Base-by-base conservation (phyloP, 2,113 vertebrate species). In the Bostrychus sinensis region DNA sequence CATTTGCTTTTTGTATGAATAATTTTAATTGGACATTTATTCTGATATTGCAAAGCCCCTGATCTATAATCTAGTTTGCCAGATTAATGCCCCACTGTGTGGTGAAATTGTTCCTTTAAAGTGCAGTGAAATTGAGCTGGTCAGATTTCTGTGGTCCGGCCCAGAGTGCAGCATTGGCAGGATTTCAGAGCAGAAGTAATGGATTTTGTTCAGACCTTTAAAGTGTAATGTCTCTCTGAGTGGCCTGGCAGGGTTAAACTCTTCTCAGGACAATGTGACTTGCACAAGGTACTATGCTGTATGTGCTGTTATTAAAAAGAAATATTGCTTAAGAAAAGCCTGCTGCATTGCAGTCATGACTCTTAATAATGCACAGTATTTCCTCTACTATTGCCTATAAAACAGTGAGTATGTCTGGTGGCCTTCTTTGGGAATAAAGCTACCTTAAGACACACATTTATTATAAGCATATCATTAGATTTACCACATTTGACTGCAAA, bases 261-360 rank as follows among this genome's bases (percentile, higher is more conserved):
- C 56, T 67, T 77, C 77, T 77, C 73, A 82, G 72, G 70, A 67
- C 73, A 63, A 71, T 60, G 42, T 70, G 78, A 81, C 72, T 86
- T 58, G 80, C 74, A 79, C 65, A 71, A 83, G 81, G 81, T 73
- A 66, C 45, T 25, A 6, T 46, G 14, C 32, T 59, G 76, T 77
- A 65, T 77, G 60, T 70, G 57, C 32, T 48, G 76, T 81, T 86
- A 87, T 91, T 88, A 88, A 90, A 89, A 84, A 90, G 82, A 92
- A 82, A 86, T 86, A 89, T 86, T 82, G 87, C 82, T 87, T 91
- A 83, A 90, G 90, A 88, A 91, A 89, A 86, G 22, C 30, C 68
- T 45, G 17, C 56, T 55, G 70, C 16, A 3, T 76, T 73, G 82
- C 63, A 75, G 81, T 62, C 74, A 66, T 83, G 77, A 64, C 61